Evolutionary conservation across 2,113 vertebrate genomes (phyloP).

Genomic region (Paramisgurnus dabryanus): DNA sequence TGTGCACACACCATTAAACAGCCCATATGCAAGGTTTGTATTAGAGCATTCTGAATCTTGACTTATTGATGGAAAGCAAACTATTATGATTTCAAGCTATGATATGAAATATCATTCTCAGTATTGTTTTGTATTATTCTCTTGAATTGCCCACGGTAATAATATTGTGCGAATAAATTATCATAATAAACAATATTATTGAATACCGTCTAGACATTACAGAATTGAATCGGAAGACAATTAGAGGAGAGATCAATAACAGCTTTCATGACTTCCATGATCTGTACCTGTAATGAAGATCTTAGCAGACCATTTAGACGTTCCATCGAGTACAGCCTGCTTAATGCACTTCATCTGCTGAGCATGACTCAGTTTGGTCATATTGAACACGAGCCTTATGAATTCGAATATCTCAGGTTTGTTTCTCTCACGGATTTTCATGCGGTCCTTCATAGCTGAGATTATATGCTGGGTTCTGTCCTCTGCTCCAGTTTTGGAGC

Average conservation of each 20-base stretch:
- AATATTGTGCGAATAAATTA: no score
- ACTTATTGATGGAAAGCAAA: no score
- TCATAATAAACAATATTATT: no score
- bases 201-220: no score
- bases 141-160: no score
- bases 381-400: constrained; percentile 84
- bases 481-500: constrained; percentile 93
- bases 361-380: constrained; percentile 82
- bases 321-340: constrained; percentile 92
- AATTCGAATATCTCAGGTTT: constrained; percentile 97
- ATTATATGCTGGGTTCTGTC: constrained; percentile 96
- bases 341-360: constrained; percentile 97
- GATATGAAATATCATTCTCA: no score
- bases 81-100: no score
- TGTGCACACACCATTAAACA: no score
- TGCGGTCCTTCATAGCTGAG: constrained; percentile 97
- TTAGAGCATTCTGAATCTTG: no score
- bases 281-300: constrained; percentile 87
- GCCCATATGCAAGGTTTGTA: no score
- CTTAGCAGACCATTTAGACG: constrained; percentile 98
- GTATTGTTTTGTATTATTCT: no score
- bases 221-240: no score
- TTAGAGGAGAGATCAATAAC: neutral
- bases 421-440: constrained; percentile 98
- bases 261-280: neutral